Conservation (phyloP, 1,140 invertebrate species). For the Pogonomyrmex californicus region DNA sequence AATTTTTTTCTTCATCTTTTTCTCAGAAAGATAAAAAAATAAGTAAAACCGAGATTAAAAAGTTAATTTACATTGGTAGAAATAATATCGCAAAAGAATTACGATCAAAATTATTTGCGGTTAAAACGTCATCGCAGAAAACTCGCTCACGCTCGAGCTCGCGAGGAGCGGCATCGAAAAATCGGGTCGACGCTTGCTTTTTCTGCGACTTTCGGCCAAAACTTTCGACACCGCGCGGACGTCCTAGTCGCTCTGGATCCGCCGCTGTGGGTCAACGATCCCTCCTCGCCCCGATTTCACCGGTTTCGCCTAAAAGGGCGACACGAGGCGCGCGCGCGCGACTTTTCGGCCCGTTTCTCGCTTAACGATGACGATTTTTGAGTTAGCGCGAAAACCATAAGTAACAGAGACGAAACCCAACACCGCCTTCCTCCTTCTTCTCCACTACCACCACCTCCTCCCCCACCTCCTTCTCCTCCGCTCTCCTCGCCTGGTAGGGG, state of each 20-base stretch:
- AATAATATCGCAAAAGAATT: not conserved
- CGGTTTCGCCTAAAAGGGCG: conserved; percentile 66
- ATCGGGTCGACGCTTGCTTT: conserved; percentile 56
- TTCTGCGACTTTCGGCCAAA: conserved; percentile 65
- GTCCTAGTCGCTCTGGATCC: conserved; percentile 65
- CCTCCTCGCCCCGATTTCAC: conserved; percentile 70
- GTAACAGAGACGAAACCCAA: conserved; percentile 36
- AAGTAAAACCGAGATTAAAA: no score
- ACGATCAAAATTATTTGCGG: not conserved
- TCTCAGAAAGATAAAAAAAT: no score
- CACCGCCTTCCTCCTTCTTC: conserved; percentile 13
- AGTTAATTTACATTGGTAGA: not conserved
- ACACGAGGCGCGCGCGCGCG: not conserved
- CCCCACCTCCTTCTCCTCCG: no score
- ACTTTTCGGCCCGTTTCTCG: not conserved
- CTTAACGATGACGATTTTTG: not conserved
- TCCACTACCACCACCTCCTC: not conserved
- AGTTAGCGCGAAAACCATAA: conserved; percentile 52
- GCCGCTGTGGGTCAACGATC: conserved; percentile 67
- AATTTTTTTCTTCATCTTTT: no score
- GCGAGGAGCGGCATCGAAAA: conserved; percentile 28
- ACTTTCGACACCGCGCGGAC: conserved; percentile 60
- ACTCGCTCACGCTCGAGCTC: not conserved
- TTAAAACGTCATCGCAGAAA: not conserved
- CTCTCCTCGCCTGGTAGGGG: no score